A percentile compares a stretch with the other conserved stretches of the same genome.
These are phyloP conservation scores for Drosophila varians DNA, from an alignment of 1,140 invertebrate species.

Conservation along the genomic window DNA sequence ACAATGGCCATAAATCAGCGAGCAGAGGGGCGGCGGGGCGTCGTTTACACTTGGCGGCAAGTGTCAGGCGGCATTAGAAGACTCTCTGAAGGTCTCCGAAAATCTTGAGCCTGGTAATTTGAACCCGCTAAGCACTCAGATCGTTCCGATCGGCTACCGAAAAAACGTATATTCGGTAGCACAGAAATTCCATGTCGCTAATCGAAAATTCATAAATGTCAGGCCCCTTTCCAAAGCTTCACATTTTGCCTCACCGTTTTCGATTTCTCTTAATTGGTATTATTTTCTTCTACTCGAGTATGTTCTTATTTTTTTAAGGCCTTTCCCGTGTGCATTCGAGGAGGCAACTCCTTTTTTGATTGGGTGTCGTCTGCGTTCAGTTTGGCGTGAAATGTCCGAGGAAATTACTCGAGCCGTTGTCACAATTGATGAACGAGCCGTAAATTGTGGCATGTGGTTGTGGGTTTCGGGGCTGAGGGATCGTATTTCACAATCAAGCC, in stretches of 20 bases:
- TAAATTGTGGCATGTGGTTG: conserved; percentile 67
- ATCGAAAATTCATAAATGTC: conserved; percentile 76
- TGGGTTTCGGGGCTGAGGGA: conserved; percentile 37
- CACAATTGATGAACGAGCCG: conserved; percentile 75
- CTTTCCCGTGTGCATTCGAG: conserved; percentile 7
- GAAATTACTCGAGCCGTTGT: conserved; percentile 74
- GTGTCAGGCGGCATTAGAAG: conserved; percentile 71
- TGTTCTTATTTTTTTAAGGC: conserved; percentile 12
- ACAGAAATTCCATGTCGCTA: conserved; percentile 72
- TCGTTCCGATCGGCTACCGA: conserved; percentile 6
- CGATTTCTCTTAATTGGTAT: conserved; percentile 46
- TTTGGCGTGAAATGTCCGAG: conserved; percentile 77
- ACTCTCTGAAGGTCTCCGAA: not conserved
- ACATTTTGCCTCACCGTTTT: conserved; percentile 20
- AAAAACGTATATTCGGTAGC: conserved; percentile 59
- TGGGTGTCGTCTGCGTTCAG: conserved; percentile 78
- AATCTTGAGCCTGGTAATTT: conserved; percentile 39
- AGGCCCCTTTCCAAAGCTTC: conserved; percentile 7
- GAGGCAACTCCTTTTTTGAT: conserved; percentile 64
- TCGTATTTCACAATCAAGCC: conserved; percentile 57
- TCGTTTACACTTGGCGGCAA: conserved; percentile 70
- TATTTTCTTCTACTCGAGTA: conserved; percentile 41
- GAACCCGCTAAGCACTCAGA: conserved; percentile 19
- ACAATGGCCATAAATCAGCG: conserved; percentile 34
- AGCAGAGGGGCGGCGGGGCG: conserved; percentile 4